A percentile compares a stretch with the other conserved stretches of the same genome.
phyloP scores from a whole-genome alignment of 2,888 invertebrate genomes.

The Parapristionchus giblindavisi region DNA sequence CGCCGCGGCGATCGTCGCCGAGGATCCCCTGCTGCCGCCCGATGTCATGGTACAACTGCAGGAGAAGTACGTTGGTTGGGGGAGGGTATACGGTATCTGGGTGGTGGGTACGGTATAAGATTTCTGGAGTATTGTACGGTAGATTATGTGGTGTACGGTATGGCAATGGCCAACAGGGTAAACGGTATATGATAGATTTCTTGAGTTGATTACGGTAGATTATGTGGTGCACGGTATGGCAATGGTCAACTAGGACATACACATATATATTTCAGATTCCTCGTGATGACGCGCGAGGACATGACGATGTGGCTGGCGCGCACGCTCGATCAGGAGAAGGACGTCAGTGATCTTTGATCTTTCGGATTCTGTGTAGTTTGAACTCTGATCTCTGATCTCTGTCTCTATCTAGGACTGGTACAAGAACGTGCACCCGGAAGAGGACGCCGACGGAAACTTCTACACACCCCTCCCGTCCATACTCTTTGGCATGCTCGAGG shows the following conservation, averaged over 20 bases:
- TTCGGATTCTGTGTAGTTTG: background rate
- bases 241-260: background rate
- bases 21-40: slow-evolving; percentile 81
- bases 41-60: slow-evolving; percentile 82
- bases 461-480: slow-evolving; percentile 94
- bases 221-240: no score
- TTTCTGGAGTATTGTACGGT: no score
- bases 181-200: no score
- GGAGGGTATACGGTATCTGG: no score
- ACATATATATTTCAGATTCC: slow-evolving; percentile 50
- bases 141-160: no score
- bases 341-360: slow-evolving; percentile 70
- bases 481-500: slow-evolving; percentile 97
- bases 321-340: slow-evolving; percentile 87
- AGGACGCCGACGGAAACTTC: slow-evolving; percentile 82
- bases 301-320: slow-evolving; percentile 92
- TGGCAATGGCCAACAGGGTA: no score
- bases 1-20: slow-evolving; percentile 74
- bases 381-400: slow-evolving; percentile 6
- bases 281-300: slow-evolving; percentile 63
- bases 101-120: no score
- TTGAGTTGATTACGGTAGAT: no score
- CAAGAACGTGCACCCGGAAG: slow-evolving; percentile 80
- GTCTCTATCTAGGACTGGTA: slow-evolving; percentile 80
- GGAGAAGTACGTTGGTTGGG: slow-evolving; percentile 71